These are phyloP conservation scores for Osmerus eperlanus DNA, from an alignment of 2,113 vertebrate genomes.

Conservation along the genomic window DNA sequence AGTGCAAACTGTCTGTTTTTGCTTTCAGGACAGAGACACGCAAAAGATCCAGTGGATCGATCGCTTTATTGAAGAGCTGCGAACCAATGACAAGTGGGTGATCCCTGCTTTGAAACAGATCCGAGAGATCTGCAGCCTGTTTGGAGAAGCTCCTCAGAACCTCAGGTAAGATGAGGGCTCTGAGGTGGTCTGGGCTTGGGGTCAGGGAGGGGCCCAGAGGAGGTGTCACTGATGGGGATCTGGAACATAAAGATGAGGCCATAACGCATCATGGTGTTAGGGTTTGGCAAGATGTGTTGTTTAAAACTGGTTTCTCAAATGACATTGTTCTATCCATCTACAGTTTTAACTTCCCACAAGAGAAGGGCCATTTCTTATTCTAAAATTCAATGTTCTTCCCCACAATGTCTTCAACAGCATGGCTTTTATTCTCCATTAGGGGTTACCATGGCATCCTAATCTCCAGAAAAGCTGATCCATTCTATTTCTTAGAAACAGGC, in stretches of 20 bases:
- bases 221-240: background rate
- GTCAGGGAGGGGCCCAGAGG: background rate
- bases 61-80: conserved; percentile 98
- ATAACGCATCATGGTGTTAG: no score
- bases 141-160: conserved; percentile 98
- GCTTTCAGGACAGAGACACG: conserved; percentile 90
- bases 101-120: conserved; percentile 99
- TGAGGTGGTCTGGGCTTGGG: background rate
- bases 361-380: background rate
- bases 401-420: background rate
- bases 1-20: background rate
- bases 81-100: conserved; percentile 99
- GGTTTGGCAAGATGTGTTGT: no score
- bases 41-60: conserved; percentile 99
- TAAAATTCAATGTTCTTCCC: background rate
- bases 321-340: no score
- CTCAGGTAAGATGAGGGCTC: conserved; percentile 79
- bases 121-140: conserved; percentile 98
- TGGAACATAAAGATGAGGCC: no score
- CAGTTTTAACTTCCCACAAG: no score
- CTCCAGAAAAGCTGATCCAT: conserved; percentile 17
- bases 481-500: background rate
- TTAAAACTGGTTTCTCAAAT: no score
- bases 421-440: conserved; percentile 4
- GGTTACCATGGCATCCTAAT: conserved; percentile 29